Evolutionary conservation across 2,113 vertebrate species (phyloP), one percentile per base, ranked within the genome.

Genomic region (Accipiter cooperii): DNA sequence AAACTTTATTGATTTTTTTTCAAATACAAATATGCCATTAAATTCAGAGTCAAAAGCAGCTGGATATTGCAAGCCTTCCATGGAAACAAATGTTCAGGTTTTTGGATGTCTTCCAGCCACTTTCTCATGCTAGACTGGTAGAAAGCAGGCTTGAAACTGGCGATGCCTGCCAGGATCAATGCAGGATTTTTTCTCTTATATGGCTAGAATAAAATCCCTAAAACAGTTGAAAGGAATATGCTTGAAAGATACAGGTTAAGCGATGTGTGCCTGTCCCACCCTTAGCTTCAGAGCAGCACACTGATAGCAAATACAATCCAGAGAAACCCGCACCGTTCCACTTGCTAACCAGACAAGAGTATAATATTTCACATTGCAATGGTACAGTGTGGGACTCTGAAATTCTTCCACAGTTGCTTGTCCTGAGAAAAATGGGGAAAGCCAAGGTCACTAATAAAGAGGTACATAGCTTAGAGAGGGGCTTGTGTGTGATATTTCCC

Each of bases 1-100:
- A 91, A 87, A 93, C 10, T 54, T 55, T 5, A 93, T 77, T 70
- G 92, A 80, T 94, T 96, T 96, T 81, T 81, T 58, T 47, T 60
- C 66, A 88, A 89, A 93, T 76, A 81, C 57, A 93, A 89, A 87
- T 55, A 86, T 26, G 49, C 10, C 36, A 64, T 66, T 90, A 89
- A 52, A 91, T 90, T 81, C 46, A 29, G 60, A 93, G 61, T 42
- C 68, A 91, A 89, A 94, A 94, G 58, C 10, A 7, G 51, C 60
- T 78, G 81, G 76, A 89, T 94, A 81, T 88, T 85, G 84, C 69
- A 64, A 40, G 38, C 12, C 55, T 69, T 80, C 61, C 73, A 57
- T 5, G 34, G 71, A 90, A 95, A 96, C 26, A 93, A 89, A 74
- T 10, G 34, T 38, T 65, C 40, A n/a, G 22, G 46, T 31, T 77